Evolutionary conservation across 2,113 vertebrate genomes (phyloP).

Genomic region (Brachyhypopomus gauderio): DNA sequence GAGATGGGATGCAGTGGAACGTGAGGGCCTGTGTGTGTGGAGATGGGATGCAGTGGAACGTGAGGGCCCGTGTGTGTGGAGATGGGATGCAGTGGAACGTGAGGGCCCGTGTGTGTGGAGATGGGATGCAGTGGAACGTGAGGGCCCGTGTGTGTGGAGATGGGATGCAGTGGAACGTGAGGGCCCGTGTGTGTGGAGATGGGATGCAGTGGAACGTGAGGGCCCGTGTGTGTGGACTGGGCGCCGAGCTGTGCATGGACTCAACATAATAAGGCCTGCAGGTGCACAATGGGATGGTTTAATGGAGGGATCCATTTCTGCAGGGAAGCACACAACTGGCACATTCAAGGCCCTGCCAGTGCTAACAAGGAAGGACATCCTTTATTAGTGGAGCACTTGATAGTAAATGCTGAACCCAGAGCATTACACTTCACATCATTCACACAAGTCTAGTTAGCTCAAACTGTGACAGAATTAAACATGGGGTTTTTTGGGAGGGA

Average conservation of each 20-base stretch:
- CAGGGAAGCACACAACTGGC: not conserved
- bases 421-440: not conserved
- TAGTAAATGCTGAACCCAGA: not conserved
- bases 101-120: too few species aligned
- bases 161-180: not conserved
- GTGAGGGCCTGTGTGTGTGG: too few species aligned
- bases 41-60: not conserved
- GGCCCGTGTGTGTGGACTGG: not conserved
- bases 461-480: not conserved
- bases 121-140: not conserved
- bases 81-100: not conserved
- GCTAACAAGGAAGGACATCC: not conserved
- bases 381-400: not conserved
- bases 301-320: constrained; percentile 1
- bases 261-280: not conserved
- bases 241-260: constrained; percentile 3
- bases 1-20: not conserved
- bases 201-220: too few species aligned
- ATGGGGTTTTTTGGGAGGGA: not conserved
- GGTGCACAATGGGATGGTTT: not conserved
- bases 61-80: too few species aligned
- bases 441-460: not conserved
- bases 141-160: too few species aligned
- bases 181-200: too few species aligned
- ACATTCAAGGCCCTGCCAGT: not conserved